Evolutionary conservation across 1,140 invertebrate genomes (phyloP), one percentile per base, ranked within the genome.

Genomic region (Lycorma delicatula): DNA sequence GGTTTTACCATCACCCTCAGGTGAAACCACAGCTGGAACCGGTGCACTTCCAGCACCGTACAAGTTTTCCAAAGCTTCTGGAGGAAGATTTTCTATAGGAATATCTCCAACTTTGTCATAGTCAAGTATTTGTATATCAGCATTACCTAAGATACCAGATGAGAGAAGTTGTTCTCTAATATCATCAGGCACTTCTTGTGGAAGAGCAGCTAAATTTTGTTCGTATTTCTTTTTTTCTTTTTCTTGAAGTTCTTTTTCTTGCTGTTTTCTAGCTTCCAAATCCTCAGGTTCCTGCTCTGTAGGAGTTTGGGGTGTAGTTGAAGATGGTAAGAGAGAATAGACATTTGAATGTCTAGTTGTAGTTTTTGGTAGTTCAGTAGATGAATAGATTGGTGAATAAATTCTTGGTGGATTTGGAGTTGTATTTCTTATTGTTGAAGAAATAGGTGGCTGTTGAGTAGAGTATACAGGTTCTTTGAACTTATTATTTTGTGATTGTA

Each of bases 31-130:
- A 2, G 66, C 62, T 5, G 66, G 65, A 23, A 67, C 60, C 16
- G 64, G 66, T 12, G 56, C 64, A 47, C 66, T 67, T 27, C 86
- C 87, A 11, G 84, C 84, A 16, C 84, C 81, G 64, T 88, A 89
- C 67, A 91, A 88, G 68, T 90, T 88, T 20, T 86, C 86, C 53
- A 91, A 69, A 54, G 90, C 88, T 68, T 91, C 87, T 11, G 88
- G 87, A n/a, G 88, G 87, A 48, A 91, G 71, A 59, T 84, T 87
- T 61, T 90, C 87, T 44, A 91, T 76, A 7, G 87, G 81, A 56
- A 88, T 90, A 64, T 89, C 88, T n/a, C 88, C 88, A 28, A 91
- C 81, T 75, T 92, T 91, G 66, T 91, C 88, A 61, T 89, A 90
- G 71, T 91, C 86, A 28, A 90, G 72, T 23, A 91, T 81, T 60